Base-by-base conservation (phyloP, 2,888 invertebrate genomes). In the Chrysopilus asiliformis region DNA sequence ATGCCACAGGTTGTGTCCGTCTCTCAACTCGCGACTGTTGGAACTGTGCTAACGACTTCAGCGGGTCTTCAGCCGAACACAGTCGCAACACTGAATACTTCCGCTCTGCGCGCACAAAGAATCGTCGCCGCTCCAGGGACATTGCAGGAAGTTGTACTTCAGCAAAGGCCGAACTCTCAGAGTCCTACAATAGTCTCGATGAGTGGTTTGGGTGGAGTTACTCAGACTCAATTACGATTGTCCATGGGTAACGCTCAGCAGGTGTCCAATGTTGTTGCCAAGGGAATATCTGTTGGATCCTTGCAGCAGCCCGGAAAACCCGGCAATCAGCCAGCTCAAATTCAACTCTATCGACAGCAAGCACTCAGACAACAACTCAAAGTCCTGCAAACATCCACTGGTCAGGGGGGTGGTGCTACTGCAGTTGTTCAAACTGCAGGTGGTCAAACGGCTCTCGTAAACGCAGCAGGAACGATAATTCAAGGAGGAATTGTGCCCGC, bases 1-100 rank as follows among this genome's bases (percentile, higher is more conserved):
- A 33, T 58, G 37, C 58, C 63, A 1, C 64, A 62, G 44, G 60
- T 68, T 20, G 61, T 67, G 2, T 58, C 64, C 12, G 57, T 67
- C 28, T 55, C 68, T 36, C 58, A 65, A 27, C 43, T 66, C 39
- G 53, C 69, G 49, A 53, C 57, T 42, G 51, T 56, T 43, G 52
- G 59, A 46, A 47, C 65, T 37, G 50, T 64, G 44, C 41, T 67
- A 46, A 53, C 68, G 45, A 51, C 64, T 27, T 54, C 60, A 3
- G 51, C 56, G 14, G 51, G 51, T 7, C 46, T 59, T 38, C 56
- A 53, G 28, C 52, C 57, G 17, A 53, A 57, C 6, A 55, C 56
- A 0, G 56, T 65, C 9, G 62, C 57, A 1, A 64, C 59, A 1
- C 43, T 60, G 1, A 58, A 59, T 36, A 49, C 60, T 3, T 54